phyloP scores from a whole-genome alignment of 2,888 invertebrate species.

The Liposcelis brunnea region DNA sequence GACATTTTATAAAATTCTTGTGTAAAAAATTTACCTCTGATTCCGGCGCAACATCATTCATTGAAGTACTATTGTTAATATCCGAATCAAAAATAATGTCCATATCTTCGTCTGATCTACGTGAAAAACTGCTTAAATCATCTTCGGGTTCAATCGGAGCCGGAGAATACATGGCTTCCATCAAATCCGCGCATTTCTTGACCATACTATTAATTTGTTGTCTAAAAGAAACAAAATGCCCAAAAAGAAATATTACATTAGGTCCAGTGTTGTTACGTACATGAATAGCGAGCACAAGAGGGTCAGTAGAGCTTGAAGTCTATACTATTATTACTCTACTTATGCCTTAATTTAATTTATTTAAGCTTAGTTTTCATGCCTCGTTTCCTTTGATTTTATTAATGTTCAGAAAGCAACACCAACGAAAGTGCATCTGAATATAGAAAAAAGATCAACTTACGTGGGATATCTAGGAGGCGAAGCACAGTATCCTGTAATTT shows the following conservation, averaged over 20 bases:
- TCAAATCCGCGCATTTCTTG: conserved; percentile 13
- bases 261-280: background rate
- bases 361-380: no score
- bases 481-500: conserved; percentile 16
- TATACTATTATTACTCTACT: no score
- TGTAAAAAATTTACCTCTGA: no score
- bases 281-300: no score
- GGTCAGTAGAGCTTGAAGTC: no score
- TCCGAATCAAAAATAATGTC: conserved; percentile 2
- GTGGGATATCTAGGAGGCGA: conserved; percentile 18
- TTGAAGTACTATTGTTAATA: no score
- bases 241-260: background rate
- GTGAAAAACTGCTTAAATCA: conserved; percentile 2
- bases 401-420: no score
- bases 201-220: conserved; percentile 14
- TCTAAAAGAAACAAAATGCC: conserved; percentile 10
- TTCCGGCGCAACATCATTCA: no score
- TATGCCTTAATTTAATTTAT: no score
- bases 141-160: conserved; percentile 11
- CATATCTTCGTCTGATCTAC: conserved; percentile 8
- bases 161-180: conserved; percentile 15
- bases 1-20: no score
- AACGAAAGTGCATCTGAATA: no score
- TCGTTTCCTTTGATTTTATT: no score
- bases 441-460: conserved; percentile 12